Evolutionary conservation across 2,113 vertebrate species (phyloP).

Genomic region (Dendrocopos noguchii): DNA sequence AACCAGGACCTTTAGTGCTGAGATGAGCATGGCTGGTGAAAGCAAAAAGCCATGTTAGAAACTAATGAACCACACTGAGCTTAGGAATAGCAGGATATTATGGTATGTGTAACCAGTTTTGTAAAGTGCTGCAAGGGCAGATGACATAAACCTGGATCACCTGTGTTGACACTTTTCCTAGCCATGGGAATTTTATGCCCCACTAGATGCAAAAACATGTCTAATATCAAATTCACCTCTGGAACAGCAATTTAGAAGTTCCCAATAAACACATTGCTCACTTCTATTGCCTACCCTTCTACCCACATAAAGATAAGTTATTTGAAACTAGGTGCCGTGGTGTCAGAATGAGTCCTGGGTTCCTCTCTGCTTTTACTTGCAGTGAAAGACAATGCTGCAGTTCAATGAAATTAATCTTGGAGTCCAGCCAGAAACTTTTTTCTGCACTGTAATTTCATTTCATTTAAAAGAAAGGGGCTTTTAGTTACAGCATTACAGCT

Average conservation of each 20-base stretch:
- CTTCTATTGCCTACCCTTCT: background rate
- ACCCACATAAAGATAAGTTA: background rate
- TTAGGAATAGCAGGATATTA: background rate
- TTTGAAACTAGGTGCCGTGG: background rate
- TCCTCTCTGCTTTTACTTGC: background rate
- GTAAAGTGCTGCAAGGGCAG: background rate
- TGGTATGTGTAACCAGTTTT: background rate
- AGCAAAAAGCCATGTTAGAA: background rate
- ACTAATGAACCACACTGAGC: background rate
- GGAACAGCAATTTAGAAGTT: background rate
- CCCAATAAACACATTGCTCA: background rate
- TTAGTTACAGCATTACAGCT: background rate
- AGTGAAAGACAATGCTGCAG: background rate
- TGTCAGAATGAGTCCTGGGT: background rate
- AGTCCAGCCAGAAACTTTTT: background rate
- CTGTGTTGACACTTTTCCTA: background rate
- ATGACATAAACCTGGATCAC: background rate
- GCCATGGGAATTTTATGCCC: background rate
- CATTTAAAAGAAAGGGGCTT: background rate
- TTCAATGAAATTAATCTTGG: conserved; percentile 31
- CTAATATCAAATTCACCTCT: background rate
- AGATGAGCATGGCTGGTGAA: background rate
- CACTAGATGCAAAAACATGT: background rate
- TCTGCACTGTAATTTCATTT: background rate
- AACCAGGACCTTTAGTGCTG: background rate